Evolutionary conservation across 2,888 invertebrate genomes (phyloP), one percentile per base, ranked within the genome.

Genomic region (Conistra vaccinii): DNA sequence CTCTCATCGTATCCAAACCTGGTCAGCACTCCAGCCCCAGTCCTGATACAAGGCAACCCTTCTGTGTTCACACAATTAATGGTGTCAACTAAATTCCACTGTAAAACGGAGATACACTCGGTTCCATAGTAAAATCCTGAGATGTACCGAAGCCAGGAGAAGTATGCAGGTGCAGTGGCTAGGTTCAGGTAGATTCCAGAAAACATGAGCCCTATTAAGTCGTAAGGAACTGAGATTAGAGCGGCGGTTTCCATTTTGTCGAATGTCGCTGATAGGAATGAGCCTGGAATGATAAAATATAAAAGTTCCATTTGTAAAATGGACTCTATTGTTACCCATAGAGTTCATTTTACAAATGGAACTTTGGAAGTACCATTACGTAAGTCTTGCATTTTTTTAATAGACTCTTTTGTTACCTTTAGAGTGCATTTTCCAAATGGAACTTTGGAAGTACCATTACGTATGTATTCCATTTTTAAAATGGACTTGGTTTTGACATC

Each of bases 61-160:
- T 95, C 93, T 53, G 97, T 95, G 53, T 94, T 87, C 0, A 97
- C 94, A 83, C 98, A 98, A 69, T 96, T 97, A 73, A 98, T 97
- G 7, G 93, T 91, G 32, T 96, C 93, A 7, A 98, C 96, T 78
- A 97, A 93, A 68, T 95, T 93, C 98, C 98, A 98, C 87, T 97
- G 98, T 5, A 97, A 93, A 69, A 97, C 97, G 35, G 98, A 97
- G n/a, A 98, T 93, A 2, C 97, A 97, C 89, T 98, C 98, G 48
- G 97, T 97, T 3, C 97, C 97, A 87, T 97, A 98, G 90, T 97
- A 98, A 91, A 98, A 98, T 6, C 97, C 97, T 0, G 98, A 98
- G 0, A 97, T 87, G 88, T 97, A 98, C 87, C 97, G 97, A 0
- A 98, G 85, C 95, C 97, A 97, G 48, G 94, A 92, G 69, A 97